Percentiles rank a stretch among this genome's conserved stretches.
Conservation (phyloP, 2,113 vertebrate genomes). For the Alethe diademata region DNA sequence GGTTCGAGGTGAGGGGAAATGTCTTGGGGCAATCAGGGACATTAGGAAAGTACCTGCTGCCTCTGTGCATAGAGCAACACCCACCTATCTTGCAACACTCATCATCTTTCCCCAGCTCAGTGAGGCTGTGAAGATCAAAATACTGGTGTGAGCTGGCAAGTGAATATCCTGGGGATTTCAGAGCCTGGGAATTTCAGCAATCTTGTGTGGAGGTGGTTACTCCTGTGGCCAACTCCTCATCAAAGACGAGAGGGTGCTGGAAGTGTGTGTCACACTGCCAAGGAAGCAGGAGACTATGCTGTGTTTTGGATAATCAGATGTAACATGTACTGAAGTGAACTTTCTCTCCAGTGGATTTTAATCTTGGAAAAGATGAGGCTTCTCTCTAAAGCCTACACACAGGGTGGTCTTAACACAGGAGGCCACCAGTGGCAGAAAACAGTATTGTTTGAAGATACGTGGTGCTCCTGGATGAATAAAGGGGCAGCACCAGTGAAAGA, state of each 20-base stretch:
- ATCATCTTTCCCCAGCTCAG: neutral
- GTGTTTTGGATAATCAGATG: constrained; percentile 40
- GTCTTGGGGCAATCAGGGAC: neutral
- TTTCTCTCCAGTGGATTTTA: neutral
- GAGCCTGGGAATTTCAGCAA: constrained; percentile 27
- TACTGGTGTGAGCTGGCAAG: constrained; percentile 9
- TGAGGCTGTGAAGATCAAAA: neutral
- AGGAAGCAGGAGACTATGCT: constrained; percentile 25
- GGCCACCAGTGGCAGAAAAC: neutral
- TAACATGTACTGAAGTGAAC: constrained; percentile 1
- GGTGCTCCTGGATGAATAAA: neutral
- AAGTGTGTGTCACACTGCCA: neutral
- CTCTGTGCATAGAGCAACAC: neutral
- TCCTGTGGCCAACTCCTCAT: constrained; percentile 25
- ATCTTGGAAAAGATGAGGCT: neutral
- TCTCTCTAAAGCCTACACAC: neutral
- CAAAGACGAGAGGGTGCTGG: neutral
- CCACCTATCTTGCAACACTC: neutral
- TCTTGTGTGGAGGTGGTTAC: constrained; percentile 44
- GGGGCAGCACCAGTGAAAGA: neutral
- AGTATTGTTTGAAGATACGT: neutral
- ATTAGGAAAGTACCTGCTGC: constrained; percentile 1
- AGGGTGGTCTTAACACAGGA: neutral
- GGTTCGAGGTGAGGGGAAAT: neutral
- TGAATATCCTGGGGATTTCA: constrained; percentile 14